Percentiles rank a stretch among this genome's conserved stretches.
Conservation (phyloP, 2,113 vertebrate species). For the Strigops habroptila region DNA sequence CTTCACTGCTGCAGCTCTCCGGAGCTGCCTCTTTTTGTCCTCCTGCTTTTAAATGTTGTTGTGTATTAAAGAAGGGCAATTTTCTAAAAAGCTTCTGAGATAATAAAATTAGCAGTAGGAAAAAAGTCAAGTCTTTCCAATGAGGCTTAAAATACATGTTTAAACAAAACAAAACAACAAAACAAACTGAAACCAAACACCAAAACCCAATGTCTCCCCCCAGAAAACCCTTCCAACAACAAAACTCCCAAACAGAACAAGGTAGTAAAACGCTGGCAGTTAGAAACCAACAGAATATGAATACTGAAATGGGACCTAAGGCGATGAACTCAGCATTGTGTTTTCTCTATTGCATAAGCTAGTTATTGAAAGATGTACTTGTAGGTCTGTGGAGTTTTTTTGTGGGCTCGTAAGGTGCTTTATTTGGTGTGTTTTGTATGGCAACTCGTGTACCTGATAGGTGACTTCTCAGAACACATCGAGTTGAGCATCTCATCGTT, state of each 20-base stretch:
- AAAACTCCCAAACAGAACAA: background rate
- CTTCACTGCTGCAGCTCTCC: background rate
- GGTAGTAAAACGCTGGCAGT: background rate
- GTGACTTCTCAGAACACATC: background rate
- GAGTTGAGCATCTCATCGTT: background rate
- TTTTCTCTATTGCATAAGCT: background rate
- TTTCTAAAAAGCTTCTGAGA: background rate
- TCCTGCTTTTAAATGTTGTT: fast-evolving
- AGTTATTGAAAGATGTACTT: background rate
- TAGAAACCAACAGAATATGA: background rate
- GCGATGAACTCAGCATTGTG: background rate
- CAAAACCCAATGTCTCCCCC: background rate
- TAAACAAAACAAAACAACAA: background rate
- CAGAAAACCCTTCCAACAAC: background rate
- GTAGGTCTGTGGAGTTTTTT: background rate
- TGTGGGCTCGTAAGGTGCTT: background rate
- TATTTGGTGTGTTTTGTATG: background rate
- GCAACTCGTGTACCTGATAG: fast-evolving
- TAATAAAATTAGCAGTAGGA: background rate
- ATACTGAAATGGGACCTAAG: background rate
- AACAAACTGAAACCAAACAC: background rate
- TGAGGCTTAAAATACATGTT: background rate
- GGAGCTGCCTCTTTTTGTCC: background rate
- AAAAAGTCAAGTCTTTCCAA: background rate
- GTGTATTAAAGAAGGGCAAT: background rate